phyloP scores from a whole-genome alignment of 1,140 invertebrate species.

The Melitaea cinxia region DNA sequence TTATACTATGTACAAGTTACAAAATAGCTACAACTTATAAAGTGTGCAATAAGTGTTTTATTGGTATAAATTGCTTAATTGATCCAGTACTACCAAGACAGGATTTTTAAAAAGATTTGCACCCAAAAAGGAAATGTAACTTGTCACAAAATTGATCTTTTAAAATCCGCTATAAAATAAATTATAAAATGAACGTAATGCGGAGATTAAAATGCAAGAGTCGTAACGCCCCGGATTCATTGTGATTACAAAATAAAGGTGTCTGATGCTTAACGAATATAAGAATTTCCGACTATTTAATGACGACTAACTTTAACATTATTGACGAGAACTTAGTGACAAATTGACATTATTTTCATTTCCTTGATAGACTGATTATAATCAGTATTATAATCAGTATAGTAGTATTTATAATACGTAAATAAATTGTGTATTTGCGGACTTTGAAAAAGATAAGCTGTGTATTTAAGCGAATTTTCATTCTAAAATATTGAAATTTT shows the following conservation, averaged over 20 bases:
- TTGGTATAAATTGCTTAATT: slow-evolving; percentile 21
- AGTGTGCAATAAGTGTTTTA: slow-evolving; percentile 14
- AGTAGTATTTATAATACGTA: too few species aligned
- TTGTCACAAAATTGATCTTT: slow-evolving; percentile 28
- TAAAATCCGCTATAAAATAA: slow-evolving; percentile 27
- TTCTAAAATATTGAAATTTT: too few species aligned
- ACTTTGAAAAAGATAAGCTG: too few species aligned
- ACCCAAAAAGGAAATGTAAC: slow-evolving; percentile 27
- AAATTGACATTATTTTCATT: too few species aligned
- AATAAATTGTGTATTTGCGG: too few species aligned
- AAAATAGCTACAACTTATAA: slow-evolving; percentile 10
- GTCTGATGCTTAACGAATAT: slow-evolving; percentile 15
- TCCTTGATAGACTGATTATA: too few species aligned
- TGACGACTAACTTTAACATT: not conserved
- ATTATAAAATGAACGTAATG: slow-evolving; percentile 37
- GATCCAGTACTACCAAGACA: slow-evolving; percentile 17
- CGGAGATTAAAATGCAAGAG: slow-evolving; percentile 33
- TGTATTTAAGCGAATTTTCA: too few species aligned
- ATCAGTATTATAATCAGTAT: too few species aligned
- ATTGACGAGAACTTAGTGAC: not conserved
- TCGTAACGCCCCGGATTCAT: slow-evolving; percentile 34
- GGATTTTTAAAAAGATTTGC: slow-evolving; percentile 17
- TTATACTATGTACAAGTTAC: not conserved
- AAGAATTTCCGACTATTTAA: slow-evolving; percentile 13
- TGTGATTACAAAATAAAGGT: slow-evolving; percentile 35